Base-by-base conservation (phyloP, 2,797 vertebrate species). In the Petrocephalus sullivani region DNA sequence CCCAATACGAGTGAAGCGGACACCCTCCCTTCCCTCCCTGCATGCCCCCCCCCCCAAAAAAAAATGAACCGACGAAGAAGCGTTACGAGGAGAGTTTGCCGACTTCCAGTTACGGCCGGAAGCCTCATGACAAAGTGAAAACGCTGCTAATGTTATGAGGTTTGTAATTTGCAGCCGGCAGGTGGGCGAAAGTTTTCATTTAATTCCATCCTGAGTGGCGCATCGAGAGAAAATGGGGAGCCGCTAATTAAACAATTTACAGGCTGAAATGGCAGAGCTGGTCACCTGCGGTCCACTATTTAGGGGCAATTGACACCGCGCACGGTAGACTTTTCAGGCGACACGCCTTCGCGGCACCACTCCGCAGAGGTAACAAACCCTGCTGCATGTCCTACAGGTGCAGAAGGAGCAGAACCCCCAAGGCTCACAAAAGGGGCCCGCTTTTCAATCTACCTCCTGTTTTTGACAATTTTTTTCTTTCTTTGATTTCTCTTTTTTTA, bases 181-280 rank as follows among this genome's bases (percentile, higher is more conserved):
- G 86, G 60, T 10, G 86, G 86, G 46, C 60, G 41, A 87, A 75
- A 87, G 60, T 87, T 87, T 87, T 87, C 85, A 87, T 87, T 87
- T 87, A 87, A 87, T 67, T 87, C 60, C 85, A 87, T 64, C 93
- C 93, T 93, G 90, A 23, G 91, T 91, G 90, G 89, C 92, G 89
- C 91, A 64, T 78, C 19, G 37, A 84, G 89, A 90, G 87, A 85
- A 86, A 91, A 90, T 67, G 23, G 53, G 81, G 60, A 71, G 87
- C 87, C 54, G 87, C 54, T 88, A 88, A 88, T 88, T 82, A 88
- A 84, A 88, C 87, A 88, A 83, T 81, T 81, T 37, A 57, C 67
- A 82, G 75, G 23, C 56, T 58, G 54, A 60, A 49, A 83, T 46
- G 78, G 78, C 41, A 61, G 78, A 56, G 53, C 41, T 54, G 56